Conservation (phyloP, 2,113 vertebrate species). For the Mola mola region DNA sequence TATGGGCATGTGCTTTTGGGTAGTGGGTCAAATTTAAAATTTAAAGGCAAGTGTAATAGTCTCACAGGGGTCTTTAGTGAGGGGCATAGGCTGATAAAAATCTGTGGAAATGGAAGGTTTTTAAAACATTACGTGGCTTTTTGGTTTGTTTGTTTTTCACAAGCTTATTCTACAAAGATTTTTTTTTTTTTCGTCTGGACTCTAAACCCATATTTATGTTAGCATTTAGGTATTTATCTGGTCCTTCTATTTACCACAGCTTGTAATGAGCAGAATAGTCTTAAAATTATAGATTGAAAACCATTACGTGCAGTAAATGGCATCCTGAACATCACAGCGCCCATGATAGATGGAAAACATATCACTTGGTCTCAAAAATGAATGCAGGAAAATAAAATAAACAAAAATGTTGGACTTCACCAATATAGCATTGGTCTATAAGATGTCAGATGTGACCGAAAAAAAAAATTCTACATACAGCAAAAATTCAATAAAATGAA, state of each 20-base stretch:
- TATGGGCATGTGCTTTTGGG: conserved; percentile 63
- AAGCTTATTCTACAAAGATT: neutral
- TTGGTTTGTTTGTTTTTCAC: conserved; percentile 27
- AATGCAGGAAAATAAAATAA: conserved; percentile 8
- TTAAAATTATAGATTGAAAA: conserved; percentile 23
- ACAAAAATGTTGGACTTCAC: neutral
- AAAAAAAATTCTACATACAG: neutral
- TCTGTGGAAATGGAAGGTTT: conserved; percentile 55
- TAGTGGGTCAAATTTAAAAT: conserved; percentile 73
- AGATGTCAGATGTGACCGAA: conserved; percentile 6
- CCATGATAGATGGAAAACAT: conserved; percentile 17
- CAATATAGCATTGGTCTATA: neutral
- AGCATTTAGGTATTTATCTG: conserved; percentile 31
- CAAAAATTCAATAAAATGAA: neutral
- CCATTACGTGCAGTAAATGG: conserved; percentile 20
- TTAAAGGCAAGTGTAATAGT: conserved; percentile 65
- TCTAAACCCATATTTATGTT: conserved; percentile 20
- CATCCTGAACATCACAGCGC: conserved; percentile 13
- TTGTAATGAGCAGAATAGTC: conserved; percentile 13
- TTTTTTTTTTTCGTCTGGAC: conserved; percentile 10
- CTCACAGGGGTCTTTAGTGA: conserved; percentile 60
- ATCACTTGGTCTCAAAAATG: neutral
- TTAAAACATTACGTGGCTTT: conserved; percentile 37
- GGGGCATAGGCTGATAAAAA: conserved; percentile 27
- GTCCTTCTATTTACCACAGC: conserved; percentile 28